Percentiles rank a stretch among this genome's conserved stretches.
phyloP scores from a whole-genome alignment of 1,140 invertebrate species.

The Gyrodactylus salaris region DNA sequence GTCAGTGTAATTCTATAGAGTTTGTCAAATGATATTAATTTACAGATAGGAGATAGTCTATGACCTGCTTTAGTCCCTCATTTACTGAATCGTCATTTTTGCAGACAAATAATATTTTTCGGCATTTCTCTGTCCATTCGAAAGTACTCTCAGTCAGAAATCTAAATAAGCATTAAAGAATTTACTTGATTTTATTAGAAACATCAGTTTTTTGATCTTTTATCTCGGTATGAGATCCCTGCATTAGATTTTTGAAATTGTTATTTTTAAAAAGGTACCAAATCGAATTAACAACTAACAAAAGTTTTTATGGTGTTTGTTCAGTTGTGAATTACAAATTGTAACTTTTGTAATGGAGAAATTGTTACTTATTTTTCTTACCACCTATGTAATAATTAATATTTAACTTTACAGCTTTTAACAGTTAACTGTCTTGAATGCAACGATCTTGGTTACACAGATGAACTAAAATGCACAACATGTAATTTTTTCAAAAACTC shows the following conservation, averaged over 20 bases:
- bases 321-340: too few relatives aligned
- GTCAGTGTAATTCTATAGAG: neutral
- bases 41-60: neutral
- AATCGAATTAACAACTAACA: too few relatives aligned
- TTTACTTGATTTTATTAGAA: neutral
- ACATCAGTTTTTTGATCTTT: neutral
- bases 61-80: neutral
- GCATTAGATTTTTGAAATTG: neutral
- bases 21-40: neutral
- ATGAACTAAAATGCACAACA: neutral
- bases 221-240: neutral
- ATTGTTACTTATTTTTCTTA: too few relatives aligned
- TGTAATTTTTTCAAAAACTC: neutral
- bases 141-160: neutral
- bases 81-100: neutral
- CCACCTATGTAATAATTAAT: too few relatives aligned
- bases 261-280: too few relatives aligned
- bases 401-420: too few relatives aligned
- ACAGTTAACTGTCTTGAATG: too few relatives aligned
- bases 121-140: neutral
- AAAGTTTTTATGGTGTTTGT: too few relatives aligned
- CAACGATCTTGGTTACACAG: neutral
- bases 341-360: too few relatives aligned
- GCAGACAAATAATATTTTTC: neutral
- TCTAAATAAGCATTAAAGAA: neutral